Conservation (phyloP, 1,140 invertebrate species). For the Orchesella cincta region DNA sequence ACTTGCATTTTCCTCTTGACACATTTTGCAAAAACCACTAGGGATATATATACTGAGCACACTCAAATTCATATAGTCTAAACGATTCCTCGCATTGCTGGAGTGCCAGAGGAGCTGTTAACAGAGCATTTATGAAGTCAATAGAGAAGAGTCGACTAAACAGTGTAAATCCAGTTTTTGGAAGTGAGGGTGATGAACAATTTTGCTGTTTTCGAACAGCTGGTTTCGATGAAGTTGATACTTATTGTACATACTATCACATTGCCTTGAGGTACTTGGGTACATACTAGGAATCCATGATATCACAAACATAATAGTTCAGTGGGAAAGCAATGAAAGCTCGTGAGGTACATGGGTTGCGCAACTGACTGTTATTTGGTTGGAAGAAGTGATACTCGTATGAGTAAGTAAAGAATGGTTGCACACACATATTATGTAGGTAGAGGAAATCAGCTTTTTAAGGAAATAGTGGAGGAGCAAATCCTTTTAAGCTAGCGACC, state of each 20-base stretch:
- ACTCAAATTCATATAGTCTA: slow-evolving; percentile 1
- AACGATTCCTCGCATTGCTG: background rate
- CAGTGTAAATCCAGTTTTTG: background rate
- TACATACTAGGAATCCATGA: too few species aligned
- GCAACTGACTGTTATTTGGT: too few species aligned
- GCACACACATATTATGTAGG: too few species aligned
- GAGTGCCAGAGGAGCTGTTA: slow-evolving; percentile 7
- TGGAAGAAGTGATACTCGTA: too few species aligned
- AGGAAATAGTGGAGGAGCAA: background rate
- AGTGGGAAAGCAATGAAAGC: too few species aligned
- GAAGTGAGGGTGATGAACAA: background rate
- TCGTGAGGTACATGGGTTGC: too few species aligned
- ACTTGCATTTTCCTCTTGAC: background rate
- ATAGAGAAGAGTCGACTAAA: background rate
- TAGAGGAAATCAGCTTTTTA: background rate
- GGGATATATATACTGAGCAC: background rate
- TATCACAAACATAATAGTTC: too few species aligned
- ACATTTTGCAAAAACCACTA: slow-evolving; percentile 4
- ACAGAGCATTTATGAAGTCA: background rate
- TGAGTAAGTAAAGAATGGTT: too few species aligned
- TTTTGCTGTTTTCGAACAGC: background rate
- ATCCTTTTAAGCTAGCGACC: slow-evolving; percentile 27
- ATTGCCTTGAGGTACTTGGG: too few species aligned
- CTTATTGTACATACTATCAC: too few species aligned
- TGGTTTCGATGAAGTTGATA: too few species aligned